Base-by-base conservation (phyloP, 2,113 vertebrate genomes). In the Oostethus manadensis region DNA sequence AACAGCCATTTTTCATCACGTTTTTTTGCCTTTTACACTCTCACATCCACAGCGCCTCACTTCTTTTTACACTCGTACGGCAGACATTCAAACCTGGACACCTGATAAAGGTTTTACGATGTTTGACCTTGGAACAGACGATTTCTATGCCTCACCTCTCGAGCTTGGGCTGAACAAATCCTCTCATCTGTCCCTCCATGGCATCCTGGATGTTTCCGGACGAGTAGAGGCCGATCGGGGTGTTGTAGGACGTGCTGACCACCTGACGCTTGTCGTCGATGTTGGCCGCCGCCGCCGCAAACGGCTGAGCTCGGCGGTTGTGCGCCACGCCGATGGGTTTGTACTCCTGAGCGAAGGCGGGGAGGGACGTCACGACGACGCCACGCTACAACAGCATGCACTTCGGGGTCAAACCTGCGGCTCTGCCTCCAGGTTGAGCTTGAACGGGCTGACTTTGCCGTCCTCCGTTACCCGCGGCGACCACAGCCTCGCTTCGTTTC, bases 211-310 rank as follows among this genome's bases (percentile, higher is more conserved):
- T 98, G 89, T 98, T 99, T 82, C 92, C 93, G 57, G 94, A 91
- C 72, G 97, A 98, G 88, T 99, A 99, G 58, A 99, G 94, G 78
- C 96, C 95, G 74, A 98, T 98, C 45, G 97, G 97, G 51, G 96
- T 94, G 87, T 99, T 99, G 93, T 99, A 99, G 86, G 93, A 84
- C 15, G 95, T 86, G 47, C 96, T 98, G 88, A 99, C 95, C 90
- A 99, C 94, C 92, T 99, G 95, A 60, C 90, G 94, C 85, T 90
- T 93, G 89, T 96, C 94, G 71, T 96, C 94, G 83, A 98, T 91
- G 89, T 94, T 98, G 65, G 93, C 95, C 59, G 95, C 94, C 44
- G 95, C 94, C 44, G 97, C 94, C 72, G 97, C 88, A 84, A 99
- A 98, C 60, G 97, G 96, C 80, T 92, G 91, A 82, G 95, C 94